Evolutionary conservation across 2,888 invertebrate species (phyloP).

Genomic region (Amblyjoppa fuscipennis): DNA sequence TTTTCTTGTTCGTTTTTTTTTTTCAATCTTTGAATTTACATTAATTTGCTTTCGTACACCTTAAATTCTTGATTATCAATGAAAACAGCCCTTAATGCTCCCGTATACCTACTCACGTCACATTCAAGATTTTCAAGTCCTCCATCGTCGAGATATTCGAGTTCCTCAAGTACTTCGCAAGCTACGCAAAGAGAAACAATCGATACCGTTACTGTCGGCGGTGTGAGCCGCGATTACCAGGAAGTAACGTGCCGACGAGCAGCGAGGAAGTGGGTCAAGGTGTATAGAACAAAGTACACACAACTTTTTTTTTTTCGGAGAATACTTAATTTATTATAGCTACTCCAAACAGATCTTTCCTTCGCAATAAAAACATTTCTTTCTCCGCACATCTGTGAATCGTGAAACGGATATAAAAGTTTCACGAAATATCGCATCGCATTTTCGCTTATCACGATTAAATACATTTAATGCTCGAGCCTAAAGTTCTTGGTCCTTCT

Average conservation of each 20-base stretch:
- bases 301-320: constrained; percentile 23
- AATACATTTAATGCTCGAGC: background rate
- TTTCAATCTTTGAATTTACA: background rate
- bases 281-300: constrained; percentile 11
- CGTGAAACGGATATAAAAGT: background rate
- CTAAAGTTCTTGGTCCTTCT: background rate
- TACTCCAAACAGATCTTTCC: background rate
- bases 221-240: constrained; percentile 14
- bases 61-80: background rate
- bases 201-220: constrained; percentile 33
- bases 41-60: constrained; percentile 62
- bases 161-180: constrained; percentile 88
- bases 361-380: constrained; percentile 7
- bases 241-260: constrained; percentile 5
- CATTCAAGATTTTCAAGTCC: constrained; percentile 89
- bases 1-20: background rate
- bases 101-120: constrained; percentile 87
- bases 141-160: constrained; percentile 89
- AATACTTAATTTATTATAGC: constrained; percentile 45
- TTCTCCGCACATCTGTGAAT: background rate
- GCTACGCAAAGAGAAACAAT: constrained; percentile 85
- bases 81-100: constrained; percentile 59
- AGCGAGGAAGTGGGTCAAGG: constrained; percentile 36
- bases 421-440: constrained; percentile 1
- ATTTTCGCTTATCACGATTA: background rate